Evolutionary conservation across 2,797 vertebrate species (phyloP).

Genomic region (Cottoperca gobio): DNA sequence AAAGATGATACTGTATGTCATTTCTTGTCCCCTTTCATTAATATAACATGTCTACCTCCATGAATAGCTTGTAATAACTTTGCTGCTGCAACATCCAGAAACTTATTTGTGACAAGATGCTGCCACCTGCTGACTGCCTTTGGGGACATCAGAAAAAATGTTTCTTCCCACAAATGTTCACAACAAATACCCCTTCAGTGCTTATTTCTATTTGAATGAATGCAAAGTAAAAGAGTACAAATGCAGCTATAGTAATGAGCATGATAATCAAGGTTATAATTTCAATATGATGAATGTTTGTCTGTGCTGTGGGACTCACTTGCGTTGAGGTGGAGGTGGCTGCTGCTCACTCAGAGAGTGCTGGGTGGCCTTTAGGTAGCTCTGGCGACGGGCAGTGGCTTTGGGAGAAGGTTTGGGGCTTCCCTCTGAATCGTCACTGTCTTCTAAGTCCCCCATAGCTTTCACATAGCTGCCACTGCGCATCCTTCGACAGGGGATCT

Average conservation of each 20-base stretch:
- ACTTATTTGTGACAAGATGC: slow-evolving; percentile 60
- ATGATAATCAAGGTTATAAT: slow-evolving; percentile 17
- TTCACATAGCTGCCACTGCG: slow-evolving; percentile 99
- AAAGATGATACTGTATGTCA: slow-evolving; percentile 16
- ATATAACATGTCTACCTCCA: neutral
- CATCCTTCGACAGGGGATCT: slow-evolving; percentile 98
- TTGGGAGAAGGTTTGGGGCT: slow-evolving; percentile 98
- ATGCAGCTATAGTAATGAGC: slow-evolving; percentile 35
- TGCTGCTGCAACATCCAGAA: slow-evolving; percentile 7
- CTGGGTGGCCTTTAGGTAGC: slow-evolving; percentile 99
- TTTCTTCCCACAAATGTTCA: slow-evolving; percentile 6
- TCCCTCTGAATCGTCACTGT: slow-evolving; percentile 96
- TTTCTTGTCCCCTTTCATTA: neutral
- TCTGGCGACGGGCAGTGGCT: slow-evolving; percentile 96
- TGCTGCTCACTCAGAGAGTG: slow-evolving; percentile 97
- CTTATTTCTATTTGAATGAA: slow-evolving; percentile 37
- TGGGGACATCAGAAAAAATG: slow-evolving; percentile 23
- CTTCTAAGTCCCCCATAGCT: slow-evolving; percentile 96
- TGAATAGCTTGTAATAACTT: neutral
- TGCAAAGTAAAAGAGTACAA: slow-evolving; percentile 36
- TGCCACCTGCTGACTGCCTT: slow-evolving; percentile 77
- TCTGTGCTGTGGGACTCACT: slow-evolving; percentile 82
- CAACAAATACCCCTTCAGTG: neutral
- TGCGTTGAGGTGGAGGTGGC: slow-evolving; percentile 87
- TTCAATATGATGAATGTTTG: neutral